A percentile compares a stretch with the other conserved stretches of the same genome.
phyloP scores from a whole-genome alignment of 2,113 vertebrate species.

The Syngnathus typhle region DNA sequence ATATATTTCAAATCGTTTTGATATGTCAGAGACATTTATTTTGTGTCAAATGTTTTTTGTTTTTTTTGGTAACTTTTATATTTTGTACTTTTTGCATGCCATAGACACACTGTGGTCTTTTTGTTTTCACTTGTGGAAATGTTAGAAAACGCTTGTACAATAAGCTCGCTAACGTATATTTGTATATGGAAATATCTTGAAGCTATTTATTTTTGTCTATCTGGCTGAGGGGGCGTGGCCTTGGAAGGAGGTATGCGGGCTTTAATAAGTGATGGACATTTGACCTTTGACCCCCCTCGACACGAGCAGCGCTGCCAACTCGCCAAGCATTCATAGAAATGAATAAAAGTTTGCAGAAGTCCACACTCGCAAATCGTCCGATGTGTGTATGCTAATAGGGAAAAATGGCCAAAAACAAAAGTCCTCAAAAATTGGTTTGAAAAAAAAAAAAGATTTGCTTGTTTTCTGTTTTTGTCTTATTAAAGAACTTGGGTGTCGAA shows the following conservation, averaged over 20 bases:
- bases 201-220: slow-evolving; percentile 86
- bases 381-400: not conserved
- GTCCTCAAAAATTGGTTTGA: no score
- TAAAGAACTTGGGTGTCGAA: no score
- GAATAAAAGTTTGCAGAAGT: slow-evolving; percentile 63
- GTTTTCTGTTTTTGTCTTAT: no score
- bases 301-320: slow-evolving; percentile 39
- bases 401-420: no score
- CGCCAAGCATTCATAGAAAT: slow-evolving; percentile 65
- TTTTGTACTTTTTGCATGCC: slow-evolving; percentile 49
- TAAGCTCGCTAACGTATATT: slow-evolving; percentile 76
- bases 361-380: not conserved
- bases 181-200: slow-evolving; percentile 82
- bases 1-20: slow-evolving; percentile 45
- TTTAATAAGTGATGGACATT: slow-evolving; percentile 39
- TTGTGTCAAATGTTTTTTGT: slow-evolving; percentile 40
- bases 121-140: slow-evolving; percentile 57
- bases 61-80: slow-evolving; percentile 9
- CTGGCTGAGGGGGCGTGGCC: slow-evolving; percentile 41
- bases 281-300: slow-evolving; percentile 42
- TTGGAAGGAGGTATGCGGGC: slow-evolving; percentile 15
- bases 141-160: slow-evolving; percentile 77
- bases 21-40: slow-evolving; percentile 49
- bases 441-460: no score
- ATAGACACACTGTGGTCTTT: slow-evolving; percentile 4